These are phyloP conservation scores for Platysteira castanea DNA, from an alignment of 2,113 vertebrate species.

Conservation along the genomic window DNA sequence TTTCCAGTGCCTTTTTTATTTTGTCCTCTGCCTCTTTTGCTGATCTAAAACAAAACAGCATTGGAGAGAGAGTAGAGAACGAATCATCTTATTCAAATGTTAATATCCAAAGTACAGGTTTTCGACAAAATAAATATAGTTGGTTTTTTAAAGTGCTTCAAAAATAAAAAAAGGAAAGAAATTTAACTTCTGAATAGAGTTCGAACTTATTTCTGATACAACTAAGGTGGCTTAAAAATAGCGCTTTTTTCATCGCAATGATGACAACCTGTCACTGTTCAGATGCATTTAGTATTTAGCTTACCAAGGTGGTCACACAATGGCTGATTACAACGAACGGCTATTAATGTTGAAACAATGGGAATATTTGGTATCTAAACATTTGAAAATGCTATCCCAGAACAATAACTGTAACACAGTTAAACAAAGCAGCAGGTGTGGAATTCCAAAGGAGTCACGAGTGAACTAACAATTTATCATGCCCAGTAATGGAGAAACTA, in stretches of 20 bases:
- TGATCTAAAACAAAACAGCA: conserved; percentile 75
- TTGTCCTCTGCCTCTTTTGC: conserved; percentile 98
- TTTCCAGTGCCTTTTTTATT: conserved; percentile 96
- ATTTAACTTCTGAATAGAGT: background rate
- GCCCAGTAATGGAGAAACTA: background rate
- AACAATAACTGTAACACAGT: background rate
- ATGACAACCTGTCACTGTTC: background rate
- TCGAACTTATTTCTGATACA: background rate
- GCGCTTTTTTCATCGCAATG: background rate
- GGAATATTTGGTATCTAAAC: background rate
- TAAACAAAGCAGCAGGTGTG: background rate
- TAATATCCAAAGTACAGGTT: background rate
- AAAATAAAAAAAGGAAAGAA: background rate
- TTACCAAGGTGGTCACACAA: background rate
- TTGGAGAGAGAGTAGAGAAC: background rate
- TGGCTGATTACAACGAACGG: background rate
- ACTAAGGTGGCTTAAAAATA: background rate
- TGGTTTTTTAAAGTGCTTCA: background rate
- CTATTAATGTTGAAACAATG: background rate
- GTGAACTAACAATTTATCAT: background rate
- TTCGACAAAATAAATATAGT: background rate
- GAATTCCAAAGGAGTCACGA: background rate
- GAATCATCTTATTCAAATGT: background rate
- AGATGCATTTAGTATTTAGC: background rate
- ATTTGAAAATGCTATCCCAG: background rate